Evolutionary conservation across 2,113 vertebrate genomes (phyloP), one percentile per base, ranked within the genome.

Genomic region (Ochotona princeps): DNA sequence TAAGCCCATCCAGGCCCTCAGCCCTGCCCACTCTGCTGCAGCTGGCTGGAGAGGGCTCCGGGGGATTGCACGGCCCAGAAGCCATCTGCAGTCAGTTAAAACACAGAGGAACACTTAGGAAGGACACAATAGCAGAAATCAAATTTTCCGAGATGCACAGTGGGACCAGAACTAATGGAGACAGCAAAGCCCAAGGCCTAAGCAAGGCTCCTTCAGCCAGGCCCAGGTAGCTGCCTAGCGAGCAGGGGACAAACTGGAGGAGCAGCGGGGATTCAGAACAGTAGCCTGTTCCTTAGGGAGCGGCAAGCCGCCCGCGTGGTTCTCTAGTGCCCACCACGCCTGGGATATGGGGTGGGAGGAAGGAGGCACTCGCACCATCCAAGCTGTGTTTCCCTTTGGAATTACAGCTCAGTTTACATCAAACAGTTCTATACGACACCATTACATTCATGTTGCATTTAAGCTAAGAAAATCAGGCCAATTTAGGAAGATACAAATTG

Each of bases 1-100:
- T 1, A 26, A 2, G 32, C 25, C 57, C 87, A 26, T 7, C 18
- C 1, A 49, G 30, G n/a, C 51, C 20, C 30, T 2, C 0, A 6
- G n/a, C 25, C 23, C 70, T 13, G 10, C 51, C 51, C 7, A 1
- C 47, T 25, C 44, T 15, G 38, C n/a, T 0, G 1, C 14, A 30
- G 89, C 67, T 26, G 51, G 89, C 13, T 25, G 1, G 3, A 47
- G 38, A 9, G 8, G 5, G 11, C 8, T 1, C 21, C 5, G 0
- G 15, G 35, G 18, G 47, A 23, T 8, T 20, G 57, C 38, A 30
- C 14, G 73, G n/a, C 32, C 78, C 25, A 18, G 73, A 57, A 44
- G 60, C 65, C 14, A 61, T 20, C 63, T 61, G 14, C 32, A 5
- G 21, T 35, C 1, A 67, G 21, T 32, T 60, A 54, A 61, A 67